These are phyloP conservation scores for Hozukius guyotensis DNA, from an alignment of 2,797 vertebrate species.

Conservation along the genomic window DNA sequence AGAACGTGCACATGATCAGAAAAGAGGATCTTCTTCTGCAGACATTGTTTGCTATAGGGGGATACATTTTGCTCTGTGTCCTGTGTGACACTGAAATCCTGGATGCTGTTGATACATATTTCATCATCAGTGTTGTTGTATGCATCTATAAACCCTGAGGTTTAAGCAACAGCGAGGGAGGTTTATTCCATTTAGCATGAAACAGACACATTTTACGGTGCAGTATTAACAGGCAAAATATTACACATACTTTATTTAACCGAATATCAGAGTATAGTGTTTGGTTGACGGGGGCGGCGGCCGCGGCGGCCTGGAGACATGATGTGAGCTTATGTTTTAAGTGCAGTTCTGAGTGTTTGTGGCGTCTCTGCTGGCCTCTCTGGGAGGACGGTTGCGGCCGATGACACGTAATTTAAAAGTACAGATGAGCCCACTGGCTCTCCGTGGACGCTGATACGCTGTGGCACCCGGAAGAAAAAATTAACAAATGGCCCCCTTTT, in stretches of 20 bases:
- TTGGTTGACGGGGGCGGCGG: background rate
- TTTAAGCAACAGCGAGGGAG: background rate
- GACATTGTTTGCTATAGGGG: background rate
- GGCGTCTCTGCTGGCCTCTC: slow-evolving; percentile 60
- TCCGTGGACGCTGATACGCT: slow-evolving; percentile 63
- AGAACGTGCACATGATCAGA: background rate
- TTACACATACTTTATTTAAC: background rate
- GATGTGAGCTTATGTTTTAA: slow-evolving; percentile 58
- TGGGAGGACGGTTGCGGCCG: slow-evolving; percentile 40
- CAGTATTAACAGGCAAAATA: background rate
- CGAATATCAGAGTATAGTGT: background rate
- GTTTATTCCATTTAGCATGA: background rate
- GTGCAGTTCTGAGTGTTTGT: slow-evolving; percentile 52
- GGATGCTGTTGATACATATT: background rate
- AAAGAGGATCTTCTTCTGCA: background rate
- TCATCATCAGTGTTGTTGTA: background rate
- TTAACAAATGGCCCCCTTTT: slow-evolving; percentile 50
- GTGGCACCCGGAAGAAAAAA: slow-evolving; percentile 56
- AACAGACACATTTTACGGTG: background rate
- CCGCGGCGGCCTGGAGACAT: slow-evolving; percentile 24
- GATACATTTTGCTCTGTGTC: background rate
- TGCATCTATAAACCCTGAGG: background rate
- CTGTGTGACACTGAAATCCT: background rate
- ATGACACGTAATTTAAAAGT: slow-evolving; percentile 67
- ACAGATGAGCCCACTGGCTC: slow-evolving; percentile 73